Base-by-base conservation (phyloP, 1,140 invertebrate species). In the Babylonia areolata region DNA sequence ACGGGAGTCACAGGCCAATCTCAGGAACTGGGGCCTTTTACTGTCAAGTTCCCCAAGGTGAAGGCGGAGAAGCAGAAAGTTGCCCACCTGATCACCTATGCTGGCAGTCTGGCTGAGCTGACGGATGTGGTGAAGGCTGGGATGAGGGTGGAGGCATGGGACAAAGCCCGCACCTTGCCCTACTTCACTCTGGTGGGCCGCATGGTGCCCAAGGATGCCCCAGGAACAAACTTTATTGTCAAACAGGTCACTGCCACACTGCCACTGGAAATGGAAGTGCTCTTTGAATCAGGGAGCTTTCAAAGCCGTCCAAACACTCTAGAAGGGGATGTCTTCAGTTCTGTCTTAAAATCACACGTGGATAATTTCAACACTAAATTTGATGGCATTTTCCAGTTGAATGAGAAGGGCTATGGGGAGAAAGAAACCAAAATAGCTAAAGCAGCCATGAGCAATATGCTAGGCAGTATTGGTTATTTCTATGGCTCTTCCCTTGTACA, bases 391-490 rank as follows among this genome's bases (percentile, higher is more conserved):
- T 95, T 95, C 90, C 73, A 91, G 80, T 86, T 95, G 28, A 88
- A 93, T 81, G 92, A 95, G 12, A 98, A 97, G 93, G 96, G 96
- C 1, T 99, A 96, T 91, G 94, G 94, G 9, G 92, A 95, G 0
- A 95, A 96, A 33, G 96, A 98, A 87, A 95, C 97, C 51, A 90
- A 94, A 6, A 97, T 99, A 95, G 98, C 98, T 0, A 96, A 97
- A 94, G 96, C 97, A 85, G 97, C 97, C 0, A 94, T 99, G 39
- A 99, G 98, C 82, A 99, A 99, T 94, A 96, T 99, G 96, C 90
- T 99, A 20, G 99, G 99, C 1, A 97, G 98, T 1, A 97, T 99
- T 87, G 99, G 98, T 0, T 99, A 99, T 93, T 99, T 99, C 94
- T 98, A 99, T 95, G 99, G 99, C 3, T 95, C 96, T 2, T 98